These are phyloP conservation scores for Streptopelia turtur DNA, from an alignment of 2,797 vertebrate species.

Conservation along the genomic window DNA sequence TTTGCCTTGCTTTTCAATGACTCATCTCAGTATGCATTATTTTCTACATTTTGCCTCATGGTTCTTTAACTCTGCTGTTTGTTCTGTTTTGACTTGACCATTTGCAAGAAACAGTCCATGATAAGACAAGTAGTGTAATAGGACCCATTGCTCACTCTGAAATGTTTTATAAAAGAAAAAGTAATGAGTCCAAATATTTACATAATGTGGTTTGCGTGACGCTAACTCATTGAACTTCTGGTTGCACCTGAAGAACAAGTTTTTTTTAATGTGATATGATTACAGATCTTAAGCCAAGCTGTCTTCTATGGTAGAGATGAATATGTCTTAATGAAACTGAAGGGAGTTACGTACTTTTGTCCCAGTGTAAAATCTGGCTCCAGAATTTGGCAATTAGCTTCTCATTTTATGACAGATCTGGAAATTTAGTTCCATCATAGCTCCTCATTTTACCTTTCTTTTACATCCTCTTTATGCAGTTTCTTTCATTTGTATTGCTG, in stretches of 20 bases:
- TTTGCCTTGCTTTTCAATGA: background rate
- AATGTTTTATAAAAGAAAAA: slow-evolving; percentile 8
- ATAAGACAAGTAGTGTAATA: background rate
- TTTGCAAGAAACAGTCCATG: background rate
- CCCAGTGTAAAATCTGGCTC: background rate
- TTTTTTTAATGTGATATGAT: slow-evolving; percentile 17
- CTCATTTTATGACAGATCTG: background rate
- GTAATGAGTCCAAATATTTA: slow-evolving; percentile 38
- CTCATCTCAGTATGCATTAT: background rate
- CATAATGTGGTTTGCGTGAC: slow-evolving; percentile 21
- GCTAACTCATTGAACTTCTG: background rate
- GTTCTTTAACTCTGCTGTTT: background rate
- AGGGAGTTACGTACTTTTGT: background rate
- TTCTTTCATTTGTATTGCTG: background rate
- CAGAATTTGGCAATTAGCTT: background rate
- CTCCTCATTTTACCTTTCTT: background rate
- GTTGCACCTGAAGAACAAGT: slow-evolving; percentile 50
- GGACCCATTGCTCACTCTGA: background rate
- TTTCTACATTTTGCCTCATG: background rate
- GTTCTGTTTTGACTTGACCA: background rate
- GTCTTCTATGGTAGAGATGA: background rate
- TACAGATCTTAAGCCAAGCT: background rate
- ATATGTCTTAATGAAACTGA: background rate
- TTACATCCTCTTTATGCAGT: background rate
- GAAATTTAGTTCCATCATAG: background rate